Evolutionary conservation across 1,140 invertebrate genomes (phyloP).

Genomic region (Holcopasites calliopsidis): DNA sequence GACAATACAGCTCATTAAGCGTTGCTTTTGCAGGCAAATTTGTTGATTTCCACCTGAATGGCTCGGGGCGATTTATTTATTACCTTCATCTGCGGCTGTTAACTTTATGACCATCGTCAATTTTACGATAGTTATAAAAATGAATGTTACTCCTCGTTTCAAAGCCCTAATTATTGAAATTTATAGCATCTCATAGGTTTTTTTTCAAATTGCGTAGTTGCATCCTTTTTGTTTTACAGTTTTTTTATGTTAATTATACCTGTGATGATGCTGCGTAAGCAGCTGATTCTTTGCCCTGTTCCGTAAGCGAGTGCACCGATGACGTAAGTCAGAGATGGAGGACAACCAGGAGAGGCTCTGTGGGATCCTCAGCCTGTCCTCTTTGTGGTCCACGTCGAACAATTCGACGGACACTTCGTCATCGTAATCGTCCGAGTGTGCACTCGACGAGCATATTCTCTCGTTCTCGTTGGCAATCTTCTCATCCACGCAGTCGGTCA

Average conservation of each 20-base stretch:
- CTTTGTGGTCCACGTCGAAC: constrained; percentile 47
- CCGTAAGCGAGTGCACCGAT: constrained; percentile 60
- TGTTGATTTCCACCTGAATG: too few species aligned
- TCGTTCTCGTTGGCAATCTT: constrained; percentile 39
- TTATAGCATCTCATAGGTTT: too few species aligned
- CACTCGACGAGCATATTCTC: constrained; percentile 49
- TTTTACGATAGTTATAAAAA: too few species aligned
- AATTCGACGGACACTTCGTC: constrained; percentile 53
- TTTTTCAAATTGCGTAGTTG: too few species aligned
- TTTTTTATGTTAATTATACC: constrained; percentile 46
- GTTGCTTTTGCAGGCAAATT: too few species aligned
- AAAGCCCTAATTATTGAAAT: too few species aligned
- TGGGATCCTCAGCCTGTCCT: constrained; percentile 50
- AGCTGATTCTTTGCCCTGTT: constrained; percentile 54
- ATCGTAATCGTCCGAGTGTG: constrained; percentile 35
- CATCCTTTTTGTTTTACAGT: too few species aligned
- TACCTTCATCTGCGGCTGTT: too few species aligned
- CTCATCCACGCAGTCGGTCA: constrained; percentile 71
- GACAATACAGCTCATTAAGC: too few species aligned
- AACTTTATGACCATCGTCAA: too few species aligned
- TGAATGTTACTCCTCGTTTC: too few species aligned
- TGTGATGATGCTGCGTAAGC: constrained; percentile 52
- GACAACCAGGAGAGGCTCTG: constrained; percentile 65
- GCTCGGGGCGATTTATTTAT: too few species aligned
- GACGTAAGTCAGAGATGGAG: constrained; percentile 57